phyloP scores from a whole-genome alignment of 2,113 vertebrate genomes.

The Mormyrus iriodes region DNA sequence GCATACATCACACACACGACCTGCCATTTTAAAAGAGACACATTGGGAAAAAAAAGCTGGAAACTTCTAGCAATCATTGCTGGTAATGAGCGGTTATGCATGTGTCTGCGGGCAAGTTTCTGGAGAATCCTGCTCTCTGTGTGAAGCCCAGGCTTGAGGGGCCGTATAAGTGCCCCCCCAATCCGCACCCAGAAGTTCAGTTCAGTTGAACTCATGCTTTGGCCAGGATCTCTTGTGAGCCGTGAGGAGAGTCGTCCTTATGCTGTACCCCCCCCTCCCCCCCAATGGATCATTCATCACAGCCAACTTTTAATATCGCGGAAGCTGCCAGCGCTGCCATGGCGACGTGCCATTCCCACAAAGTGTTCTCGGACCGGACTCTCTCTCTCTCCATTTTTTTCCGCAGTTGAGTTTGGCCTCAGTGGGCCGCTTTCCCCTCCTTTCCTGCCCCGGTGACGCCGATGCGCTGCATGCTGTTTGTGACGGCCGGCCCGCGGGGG shows the following conservation, averaged over 20 bases:
- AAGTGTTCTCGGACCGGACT: slow-evolving; percentile 18
- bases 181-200: background rate
- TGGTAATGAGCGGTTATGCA: background rate
- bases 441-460: background rate
- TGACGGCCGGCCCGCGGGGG: background rate
- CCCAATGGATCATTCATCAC: slow-evolving; percentile 30
- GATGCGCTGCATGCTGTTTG: background rate
- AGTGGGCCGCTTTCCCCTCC: background rate
- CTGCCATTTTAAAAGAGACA: background rate
- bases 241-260: background rate
- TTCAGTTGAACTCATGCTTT: background rate
- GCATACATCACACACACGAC: background rate
- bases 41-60: background rate
- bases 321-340: slow-evolving; percentile 44
- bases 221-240: background rate
- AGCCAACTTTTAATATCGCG: slow-evolving; percentile 40
- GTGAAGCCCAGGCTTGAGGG: background rate
- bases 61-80: background rate
- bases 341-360: slow-evolving; percentile 35
- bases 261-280: background rate
- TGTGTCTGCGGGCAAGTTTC: background rate
- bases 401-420: slow-evolving; percentile 17
- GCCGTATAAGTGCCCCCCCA: background rate
- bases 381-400: slow-evolving; percentile 28
- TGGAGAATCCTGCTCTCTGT: background rate